A percentile compares a stretch with the other conserved stretches of the same genome.
These are phyloP conservation scores for Drosophila prostipennis DNA, from an alignment of 2,888 invertebrate genomes.

Conservation along the genomic window DNA sequence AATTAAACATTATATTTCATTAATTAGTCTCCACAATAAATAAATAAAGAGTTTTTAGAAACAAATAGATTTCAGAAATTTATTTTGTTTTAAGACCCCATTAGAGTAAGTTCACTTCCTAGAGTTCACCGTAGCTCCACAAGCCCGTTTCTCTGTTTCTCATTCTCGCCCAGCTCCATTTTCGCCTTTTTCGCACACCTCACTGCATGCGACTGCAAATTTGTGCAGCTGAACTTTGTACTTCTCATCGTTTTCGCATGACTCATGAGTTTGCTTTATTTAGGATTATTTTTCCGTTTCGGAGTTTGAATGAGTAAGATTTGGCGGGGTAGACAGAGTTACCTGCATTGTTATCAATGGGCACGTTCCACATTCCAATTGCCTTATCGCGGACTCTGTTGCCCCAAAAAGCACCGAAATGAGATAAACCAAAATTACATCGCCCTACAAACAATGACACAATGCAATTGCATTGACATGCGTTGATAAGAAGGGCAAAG, in stretches of 20 bases:
- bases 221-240: conserved; percentile 65
- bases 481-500: conserved; percentile 44
- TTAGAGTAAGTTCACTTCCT: not conserved
- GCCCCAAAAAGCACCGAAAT: conserved; percentile 35
- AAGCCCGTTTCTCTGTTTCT: conserved; percentile 14
- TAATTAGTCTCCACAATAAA: too few species aligned
- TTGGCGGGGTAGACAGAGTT: not conserved
- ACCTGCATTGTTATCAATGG: conserved; percentile 23
- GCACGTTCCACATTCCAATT: conserved; percentile 34
- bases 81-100: too few species aligned
- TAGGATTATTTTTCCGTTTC: conserved; percentile 1
- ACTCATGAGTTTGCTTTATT: conserved; percentile 45
- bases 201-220: conserved; percentile 46
- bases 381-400: conserved; percentile 50
- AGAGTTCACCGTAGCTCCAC: conserved; percentile 6
- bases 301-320: not conserved
- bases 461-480: conserved; percentile 65
- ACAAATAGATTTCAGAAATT: too few species aligned
- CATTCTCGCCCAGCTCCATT: conserved; percentile 40
- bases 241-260: conserved; percentile 48
- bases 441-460: conserved; percentile 44
- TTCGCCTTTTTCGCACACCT: conserved; percentile 49
- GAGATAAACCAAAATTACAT: conserved; percentile 55
- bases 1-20: too few species aligned
- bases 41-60: too few species aligned